Evolutionary conservation across 2,888 invertebrate species (phyloP).

Genomic region (Asteroscopus sphinx): DNA sequence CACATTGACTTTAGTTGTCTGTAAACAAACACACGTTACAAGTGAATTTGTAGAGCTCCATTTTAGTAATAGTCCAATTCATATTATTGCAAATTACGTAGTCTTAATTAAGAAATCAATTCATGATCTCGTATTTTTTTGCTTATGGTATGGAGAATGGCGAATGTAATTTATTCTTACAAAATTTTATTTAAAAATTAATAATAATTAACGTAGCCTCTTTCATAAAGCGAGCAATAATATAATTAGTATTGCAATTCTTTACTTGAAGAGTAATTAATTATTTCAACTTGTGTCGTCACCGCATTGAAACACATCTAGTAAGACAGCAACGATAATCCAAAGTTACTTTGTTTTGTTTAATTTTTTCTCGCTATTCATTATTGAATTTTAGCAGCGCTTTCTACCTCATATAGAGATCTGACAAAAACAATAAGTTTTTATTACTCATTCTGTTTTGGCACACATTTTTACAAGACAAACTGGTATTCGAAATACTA

Average conservation of each 20-base stretch:
- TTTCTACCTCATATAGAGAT: slow-evolving; percentile 27
- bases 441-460: no score
- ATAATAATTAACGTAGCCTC: slow-evolving; percentile 26
- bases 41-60: no score
- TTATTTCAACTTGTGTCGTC: slow-evolving; percentile 34
- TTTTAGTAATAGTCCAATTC: slow-evolving; percentile 7
- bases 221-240: slow-evolving; percentile 37
- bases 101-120: slow-evolving; percentile 35
- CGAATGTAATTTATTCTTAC: slow-evolving; percentile 36
- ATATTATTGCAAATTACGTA: slow-evolving; percentile 24
- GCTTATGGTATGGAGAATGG: no score
- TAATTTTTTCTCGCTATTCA: slow-evolving; percentile 16
- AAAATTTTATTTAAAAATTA: slow-evolving; percentile 37
- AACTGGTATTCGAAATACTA: no score
- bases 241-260: slow-evolving; percentile 38
- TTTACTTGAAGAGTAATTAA: slow-evolving; percentile 24
- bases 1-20: no score
- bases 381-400: slow-evolving; percentile 21
- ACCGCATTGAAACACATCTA: slow-evolving; percentile 25
- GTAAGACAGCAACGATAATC: slow-evolving; percentile 14
- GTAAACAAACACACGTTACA: no score
- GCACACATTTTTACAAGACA: slow-evolving; percentile 10
- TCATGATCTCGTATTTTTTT: slow-evolving; percentile 11
- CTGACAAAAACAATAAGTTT: no score
- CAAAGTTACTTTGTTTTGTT: slow-evolving; percentile 31